Percentiles rank a stretch among this genome's conserved stretches.
Evolutionary conservation across 2,888 invertebrate genomes (phyloP).

Genomic region (Synergus gifuensis): DNA sequence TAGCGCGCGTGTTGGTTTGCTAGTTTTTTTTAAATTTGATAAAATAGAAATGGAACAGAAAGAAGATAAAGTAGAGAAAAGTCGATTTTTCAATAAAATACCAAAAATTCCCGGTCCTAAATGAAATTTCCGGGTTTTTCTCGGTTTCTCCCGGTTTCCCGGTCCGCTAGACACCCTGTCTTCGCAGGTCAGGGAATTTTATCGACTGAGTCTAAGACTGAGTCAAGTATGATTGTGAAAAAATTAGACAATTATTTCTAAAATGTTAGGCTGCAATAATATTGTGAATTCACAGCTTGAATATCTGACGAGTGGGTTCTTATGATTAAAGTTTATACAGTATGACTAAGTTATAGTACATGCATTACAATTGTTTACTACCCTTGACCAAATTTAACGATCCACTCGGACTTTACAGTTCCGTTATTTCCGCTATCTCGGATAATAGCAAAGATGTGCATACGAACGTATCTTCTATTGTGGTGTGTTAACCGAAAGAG

Average conservation of each 20-base stretch:
- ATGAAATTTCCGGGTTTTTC: too few relatives aligned
- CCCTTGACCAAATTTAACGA: neutral
- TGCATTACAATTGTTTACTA: neutral
- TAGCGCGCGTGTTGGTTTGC: too few relatives aligned
- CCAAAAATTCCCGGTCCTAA: too few relatives aligned
- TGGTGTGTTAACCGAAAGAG: neutral
- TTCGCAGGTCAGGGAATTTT: too few relatives aligned
- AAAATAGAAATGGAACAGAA: too few relatives aligned
- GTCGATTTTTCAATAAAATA: too few relatives aligned
- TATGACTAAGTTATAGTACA: neutral
- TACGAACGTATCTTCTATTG: neutral
- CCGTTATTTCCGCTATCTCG: neutral
- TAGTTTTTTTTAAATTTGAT: too few relatives aligned
- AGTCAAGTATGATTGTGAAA: neutral
- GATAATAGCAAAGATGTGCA: neutral
- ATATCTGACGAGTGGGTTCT: neutral
- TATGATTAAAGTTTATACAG: neutral
- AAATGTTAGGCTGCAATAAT: neutral
- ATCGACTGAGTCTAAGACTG: too few relatives aligned
- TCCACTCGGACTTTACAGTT: neutral
- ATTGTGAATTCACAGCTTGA: neutral
- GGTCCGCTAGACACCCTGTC: too few relatives aligned
- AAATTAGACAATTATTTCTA: neutral
- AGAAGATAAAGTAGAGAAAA: too few relatives aligned
- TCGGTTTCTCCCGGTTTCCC: too few relatives aligned